Percentiles rank a stretch among this genome's conserved stretches.
phyloP scores from a whole-genome alignment of 1,140 invertebrate species.

The Drosophila pseudoananassae region DNA sequence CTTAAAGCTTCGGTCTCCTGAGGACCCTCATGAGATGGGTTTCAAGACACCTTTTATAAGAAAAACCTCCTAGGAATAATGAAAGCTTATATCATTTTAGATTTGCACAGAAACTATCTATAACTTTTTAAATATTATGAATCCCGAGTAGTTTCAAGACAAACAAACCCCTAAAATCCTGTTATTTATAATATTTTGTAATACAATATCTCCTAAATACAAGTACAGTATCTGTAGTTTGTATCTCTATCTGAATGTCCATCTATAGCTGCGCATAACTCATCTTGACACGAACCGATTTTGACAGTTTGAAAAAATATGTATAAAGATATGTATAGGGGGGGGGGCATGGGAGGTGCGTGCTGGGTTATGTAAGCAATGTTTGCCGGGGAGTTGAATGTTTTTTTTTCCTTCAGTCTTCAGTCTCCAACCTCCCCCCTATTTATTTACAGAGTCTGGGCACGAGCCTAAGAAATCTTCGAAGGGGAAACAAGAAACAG shows the following conservation, averaged over 20 bases:
- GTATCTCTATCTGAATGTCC: constrained; percentile 1
- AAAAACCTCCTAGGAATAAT: too few relatives aligned
- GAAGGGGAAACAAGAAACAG: background rate
- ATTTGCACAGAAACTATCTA: too few relatives aligned
- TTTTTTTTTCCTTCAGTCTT: constrained; percentile 21
- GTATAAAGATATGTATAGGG: background rate
- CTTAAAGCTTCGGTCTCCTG: too few relatives aligned
- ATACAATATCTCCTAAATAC: background rate
- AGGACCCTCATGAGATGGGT: too few relatives aligned
- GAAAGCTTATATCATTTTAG: too few relatives aligned
- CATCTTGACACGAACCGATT: constrained; percentile 36
- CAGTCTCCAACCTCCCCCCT: constrained; percentile 1
- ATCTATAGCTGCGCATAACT: constrained; percentile 9
- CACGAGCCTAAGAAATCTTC: constrained; percentile 3
- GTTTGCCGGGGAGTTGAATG: constrained; percentile 52
- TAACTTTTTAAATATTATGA: too few relatives aligned
- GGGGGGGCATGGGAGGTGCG: too few relatives aligned
- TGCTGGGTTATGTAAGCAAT: constrained; percentile 60
- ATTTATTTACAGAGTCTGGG: constrained; percentile 60
- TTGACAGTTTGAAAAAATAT: constrained; percentile 35
- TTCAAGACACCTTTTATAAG: too few relatives aligned
- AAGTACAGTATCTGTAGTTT: constrained; percentile 2
- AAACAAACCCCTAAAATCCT: too few relatives aligned
- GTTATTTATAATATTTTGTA: too few relatives aligned
- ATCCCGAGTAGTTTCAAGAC: too few relatives aligned